These are phyloP conservation scores for Cyrtonyx montezumae DNA, from an alignment of 2,113 vertebrate genomes.

Conservation along the genomic window DNA sequence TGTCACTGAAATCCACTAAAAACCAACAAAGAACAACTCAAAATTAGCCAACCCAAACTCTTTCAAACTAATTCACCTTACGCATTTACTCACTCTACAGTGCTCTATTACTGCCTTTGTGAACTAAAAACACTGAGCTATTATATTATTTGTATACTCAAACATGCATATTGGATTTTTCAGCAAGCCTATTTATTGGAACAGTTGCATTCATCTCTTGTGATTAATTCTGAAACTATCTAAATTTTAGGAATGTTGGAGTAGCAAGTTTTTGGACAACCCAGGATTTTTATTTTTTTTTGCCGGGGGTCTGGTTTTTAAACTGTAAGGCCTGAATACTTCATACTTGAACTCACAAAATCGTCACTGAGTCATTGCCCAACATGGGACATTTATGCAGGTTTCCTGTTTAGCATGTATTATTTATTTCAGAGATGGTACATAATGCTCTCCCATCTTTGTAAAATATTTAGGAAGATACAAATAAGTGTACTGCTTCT, in stretches of 20 bases:
- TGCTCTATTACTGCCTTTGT: not conserved
- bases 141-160: not conserved
- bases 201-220: not conserved
- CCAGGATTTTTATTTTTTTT: not conserved
- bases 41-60: not conserved
- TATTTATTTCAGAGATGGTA: not conserved
- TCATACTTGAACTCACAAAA: not conserved
- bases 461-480: not conserved
- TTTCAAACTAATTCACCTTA: not conserved
- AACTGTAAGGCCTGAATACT: slow-evolving; percentile 33
- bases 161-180: not conserved
- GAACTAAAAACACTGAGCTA: not conserved
- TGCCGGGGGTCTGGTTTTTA: not conserved
- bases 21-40: not conserved
- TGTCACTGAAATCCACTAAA: not conserved
- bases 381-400: not conserved
- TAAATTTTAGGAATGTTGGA: not conserved
- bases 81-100: not conserved
- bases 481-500: not conserved
- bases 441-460: not conserved
- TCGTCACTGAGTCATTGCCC: not conserved
- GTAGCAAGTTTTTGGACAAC: not conserved
- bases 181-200: not conserved
- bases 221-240: not conserved
- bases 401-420: not conserved